Percentiles rank a stretch among this genome's conserved stretches.
Conservation (phyloP, 1,140 invertebrate genomes). For the Halyomorpha halys region DNA sequence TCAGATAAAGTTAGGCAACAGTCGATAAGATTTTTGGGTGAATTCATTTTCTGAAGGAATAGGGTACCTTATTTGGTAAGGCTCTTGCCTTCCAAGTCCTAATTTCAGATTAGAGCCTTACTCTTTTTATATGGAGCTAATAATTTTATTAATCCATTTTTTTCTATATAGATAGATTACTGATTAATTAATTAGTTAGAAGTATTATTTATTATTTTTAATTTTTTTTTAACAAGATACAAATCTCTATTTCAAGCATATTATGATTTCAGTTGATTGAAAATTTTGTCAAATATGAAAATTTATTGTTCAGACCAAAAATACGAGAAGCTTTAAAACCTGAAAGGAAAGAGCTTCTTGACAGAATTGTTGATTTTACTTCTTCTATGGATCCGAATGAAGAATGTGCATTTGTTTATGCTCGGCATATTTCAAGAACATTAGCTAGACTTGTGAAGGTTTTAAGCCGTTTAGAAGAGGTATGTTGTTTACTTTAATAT, state of each 20-base stretch:
- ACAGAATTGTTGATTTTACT: conserved; percentile 4
- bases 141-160: not conserved
- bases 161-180: too few relatives aligned
- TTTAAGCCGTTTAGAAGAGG: not conserved
- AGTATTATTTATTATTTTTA: not conserved
- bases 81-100: too few relatives aligned
- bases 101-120: too few relatives aligned
- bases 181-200: too few relatives aligned
- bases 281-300: not conserved
- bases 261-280: conserved; percentile 10
- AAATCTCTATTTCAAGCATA: not conserved
- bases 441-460: conserved; percentile 2
- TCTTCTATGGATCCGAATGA: conserved; percentile 11
- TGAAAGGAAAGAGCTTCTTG: conserved; percentile 14
- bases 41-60: too few relatives aligned
- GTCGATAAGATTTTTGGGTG: too few relatives aligned
- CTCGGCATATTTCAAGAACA: not conserved
- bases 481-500: not conserved
- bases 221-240: not conserved
- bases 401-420: not conserved
- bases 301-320: not conserved
- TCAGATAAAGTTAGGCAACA: too few relatives aligned
- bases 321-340: not conserved
- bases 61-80: too few relatives aligned
- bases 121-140: not conserved